Evolutionary conservation across 2,113 vertebrate genomes (phyloP).

Genomic region (Gasterosteus nipponicus): DNA sequence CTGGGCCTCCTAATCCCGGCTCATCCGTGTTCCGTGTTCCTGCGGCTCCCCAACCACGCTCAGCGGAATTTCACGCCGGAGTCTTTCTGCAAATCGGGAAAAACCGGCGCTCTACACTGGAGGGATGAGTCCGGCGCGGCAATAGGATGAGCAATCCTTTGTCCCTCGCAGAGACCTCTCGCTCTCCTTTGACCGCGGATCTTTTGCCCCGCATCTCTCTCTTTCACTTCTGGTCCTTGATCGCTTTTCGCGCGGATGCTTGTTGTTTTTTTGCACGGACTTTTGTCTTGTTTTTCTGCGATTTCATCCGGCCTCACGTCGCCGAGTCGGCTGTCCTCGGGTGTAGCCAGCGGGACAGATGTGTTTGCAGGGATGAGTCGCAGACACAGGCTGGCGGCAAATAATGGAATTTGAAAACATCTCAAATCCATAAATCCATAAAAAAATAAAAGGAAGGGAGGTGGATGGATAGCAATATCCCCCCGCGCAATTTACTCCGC

Average conservation of each 20-base stretch:
- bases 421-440: conserved; percentile 22
- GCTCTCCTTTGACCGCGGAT: conserved; percentile 34
- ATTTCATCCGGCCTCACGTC: conserved; percentile 21
- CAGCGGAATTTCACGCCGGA: conserved; percentile 80
- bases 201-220: conserved; percentile 42
- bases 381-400: conserved; percentile 50
- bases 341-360: conserved; percentile 26
- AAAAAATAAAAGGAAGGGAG: conserved; percentile 49
- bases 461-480: conserved; percentile 63
- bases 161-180: conserved; percentile 53
- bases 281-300: conserved; percentile 28
- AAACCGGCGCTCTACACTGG: conserved; percentile 71
- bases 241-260: conserved; percentile 23
- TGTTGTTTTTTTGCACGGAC: conserved; percentile 6
- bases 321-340: conserved; percentile 42
- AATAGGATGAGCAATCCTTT: conserved; percentile 77
- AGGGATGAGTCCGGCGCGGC: conserved; percentile 72
- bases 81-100: conserved; percentile 64
- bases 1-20: conserved; percentile 77
- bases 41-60: conserved; percentile 70
- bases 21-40: conserved; percentile 79
- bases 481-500: conserved; percentile 64
- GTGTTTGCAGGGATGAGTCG: conserved; percentile 45
- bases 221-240: conserved; percentile 29
- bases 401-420: conserved; percentile 57